Evolutionary conservation across 2,113 vertebrate genomes (phyloP).

Genomic region (Meleagris gallopavo): DNA sequence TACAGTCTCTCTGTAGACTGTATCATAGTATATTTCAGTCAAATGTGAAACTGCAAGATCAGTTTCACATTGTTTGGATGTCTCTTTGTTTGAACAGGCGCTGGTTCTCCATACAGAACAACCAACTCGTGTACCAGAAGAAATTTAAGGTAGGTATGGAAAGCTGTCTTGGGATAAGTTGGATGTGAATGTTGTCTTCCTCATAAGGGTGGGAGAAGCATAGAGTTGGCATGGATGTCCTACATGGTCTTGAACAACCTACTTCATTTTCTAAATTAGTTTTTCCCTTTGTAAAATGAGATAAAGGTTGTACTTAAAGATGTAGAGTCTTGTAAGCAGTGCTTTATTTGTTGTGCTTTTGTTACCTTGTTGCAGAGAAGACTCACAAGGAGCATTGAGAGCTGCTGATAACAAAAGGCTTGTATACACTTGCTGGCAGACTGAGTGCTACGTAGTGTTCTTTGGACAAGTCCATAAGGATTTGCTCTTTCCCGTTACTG

Average conservation of each 20-base stretch:
- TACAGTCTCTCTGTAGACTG: slow-evolving; percentile 27
- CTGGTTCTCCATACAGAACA: slow-evolving; percentile 99
- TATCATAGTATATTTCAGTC: not conserved
- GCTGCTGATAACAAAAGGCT: not conserved
- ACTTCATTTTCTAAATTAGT: not conserved
- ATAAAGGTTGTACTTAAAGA: not conserved
- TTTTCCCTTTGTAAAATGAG: not conserved
- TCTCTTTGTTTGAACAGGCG: slow-evolving; percentile 85
- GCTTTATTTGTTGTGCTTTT: not conserved
- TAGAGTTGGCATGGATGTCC: not conserved
- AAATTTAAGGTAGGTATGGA: slow-evolving; percentile 93
- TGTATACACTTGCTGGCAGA: not conserved
- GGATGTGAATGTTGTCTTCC: not conserved
- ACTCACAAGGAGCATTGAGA: not conserved
- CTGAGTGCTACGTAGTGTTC: not conserved
- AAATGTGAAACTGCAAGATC: not conserved
- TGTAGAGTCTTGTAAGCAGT: not conserved
- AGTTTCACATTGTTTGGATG: slow-evolving; percentile 21
- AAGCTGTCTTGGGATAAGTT: not conserved
- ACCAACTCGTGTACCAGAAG: slow-evolving; percentile 99
- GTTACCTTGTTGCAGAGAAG: not conserved
- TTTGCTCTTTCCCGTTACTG: not conserved
- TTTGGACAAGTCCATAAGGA: not conserved
- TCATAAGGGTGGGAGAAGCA: not conserved
- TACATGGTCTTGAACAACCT: not conserved